Evolutionary conservation across 1,140 invertebrate genomes (phyloP).

Genomic region (Drosophila auraria): DNA sequence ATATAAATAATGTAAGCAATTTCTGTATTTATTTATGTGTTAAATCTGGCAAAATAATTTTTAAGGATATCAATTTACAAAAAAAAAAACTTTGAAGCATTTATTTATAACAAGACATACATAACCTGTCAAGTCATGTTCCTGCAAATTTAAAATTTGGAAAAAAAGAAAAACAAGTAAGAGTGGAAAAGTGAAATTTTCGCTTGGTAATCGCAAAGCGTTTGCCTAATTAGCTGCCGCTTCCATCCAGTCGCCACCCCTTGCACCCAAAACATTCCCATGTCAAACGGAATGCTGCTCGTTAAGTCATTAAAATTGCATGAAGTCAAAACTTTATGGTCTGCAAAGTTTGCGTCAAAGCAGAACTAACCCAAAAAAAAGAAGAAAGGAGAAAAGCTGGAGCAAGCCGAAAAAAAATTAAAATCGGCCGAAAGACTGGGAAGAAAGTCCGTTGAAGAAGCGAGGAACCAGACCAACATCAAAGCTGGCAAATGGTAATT

Average conservation of each 20-base stretch:
- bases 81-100: no score
- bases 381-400: slow-evolving; percentile 25
- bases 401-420: slow-evolving; percentile 33
- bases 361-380: slow-evolving; percentile 53
- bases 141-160: slow-evolving; percentile 16
- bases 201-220: slow-evolving; percentile 69
- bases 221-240: slow-evolving; percentile 76
- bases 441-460: slow-evolving; percentile 31
- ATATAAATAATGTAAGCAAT: background rate
- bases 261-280: slow-evolving; percentile 37
- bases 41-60: no score
- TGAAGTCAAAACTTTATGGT: slow-evolving; percentile 83
- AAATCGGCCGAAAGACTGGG: slow-evolving; percentile 27
- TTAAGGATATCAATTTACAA: no score
- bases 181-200: slow-evolving; percentile 66
- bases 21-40: no score
- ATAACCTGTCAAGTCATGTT: slow-evolving; percentile 16
- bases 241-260: slow-evolving; percentile 37
- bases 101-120: background rate
- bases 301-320: slow-evolving; percentile 83
- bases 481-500: slow-evolving; percentile 78
- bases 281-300: slow-evolving; percentile 71
- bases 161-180: slow-evolving; percentile 16
- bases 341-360: slow-evolving; percentile 82
- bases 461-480: slow-evolving; percentile 65